phyloP scores from a whole-genome alignment of 2,797 vertebrate genomes.

The Gobio occitaniae region DNA sequence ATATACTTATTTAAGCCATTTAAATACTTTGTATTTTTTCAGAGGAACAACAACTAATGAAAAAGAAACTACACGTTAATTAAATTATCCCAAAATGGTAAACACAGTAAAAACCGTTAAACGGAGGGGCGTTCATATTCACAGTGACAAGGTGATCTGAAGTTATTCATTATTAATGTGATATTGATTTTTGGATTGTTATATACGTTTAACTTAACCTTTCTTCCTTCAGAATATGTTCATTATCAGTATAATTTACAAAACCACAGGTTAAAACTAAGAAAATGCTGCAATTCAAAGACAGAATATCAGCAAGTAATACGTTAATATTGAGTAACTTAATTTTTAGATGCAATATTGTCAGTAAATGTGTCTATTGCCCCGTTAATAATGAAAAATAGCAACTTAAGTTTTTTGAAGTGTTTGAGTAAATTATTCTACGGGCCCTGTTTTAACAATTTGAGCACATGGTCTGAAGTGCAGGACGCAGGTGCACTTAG shows the following conservation, averaged over 20 bases:
- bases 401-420: neutral
- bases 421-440: neutral
- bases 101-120: too few relatives aligned
- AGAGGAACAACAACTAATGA: too few relatives aligned
- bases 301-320: too few relatives aligned
- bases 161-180: too few relatives aligned
- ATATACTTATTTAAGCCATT: conserved; percentile 44
- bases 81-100: neutral
- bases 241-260: neutral
- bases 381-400: neutral
- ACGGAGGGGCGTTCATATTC: too few relatives aligned
- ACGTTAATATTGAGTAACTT: too few relatives aligned
- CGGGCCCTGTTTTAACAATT: too few relatives aligned
- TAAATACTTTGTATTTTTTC: neutral
- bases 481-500: too few relatives aligned
- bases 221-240: neutral
- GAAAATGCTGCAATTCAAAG: too few relatives aligned
- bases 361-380: neutral
- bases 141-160: too few relatives aligned
- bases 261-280: neutral
- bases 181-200: neutral
- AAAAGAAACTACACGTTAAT: neutral
- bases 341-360: too few relatives aligned
- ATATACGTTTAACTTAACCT: neutral
- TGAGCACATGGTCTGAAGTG: too few relatives aligned